Evolutionary conservation across 2,113 vertebrate genomes (phyloP), one percentile per base, ranked within the genome.

Genomic region (Brachyistius frenatus): DNA sequence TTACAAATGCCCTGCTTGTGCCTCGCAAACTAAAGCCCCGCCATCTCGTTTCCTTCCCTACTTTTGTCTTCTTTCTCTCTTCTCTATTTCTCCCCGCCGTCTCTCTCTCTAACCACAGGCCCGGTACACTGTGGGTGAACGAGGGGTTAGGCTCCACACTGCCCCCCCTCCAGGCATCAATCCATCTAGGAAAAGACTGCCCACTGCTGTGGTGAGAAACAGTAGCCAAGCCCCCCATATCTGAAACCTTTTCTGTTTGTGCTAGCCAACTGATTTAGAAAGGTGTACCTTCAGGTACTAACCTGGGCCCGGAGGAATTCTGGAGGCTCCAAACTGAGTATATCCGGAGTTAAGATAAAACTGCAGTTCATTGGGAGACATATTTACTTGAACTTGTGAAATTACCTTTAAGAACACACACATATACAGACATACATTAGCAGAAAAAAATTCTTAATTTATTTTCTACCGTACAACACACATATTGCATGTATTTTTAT

Each of bases 151-250:
- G 86, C 91, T 94, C 76, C 91, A 93, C 88, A 84, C 90, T 90
- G 86, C 91, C 76, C 87, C 84, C 85, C 84, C 88, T 55, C 78
- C 86, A 83, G 93, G 88, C 91, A 89, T 91, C 93, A 92, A 81
- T 88, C 89, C 92, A 82, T 84, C 91, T 92, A 90, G 93, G 93
- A 94, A 94, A 93, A 94, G 93, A 92, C 91, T 93, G 81, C 86
- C 92, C 89, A 91, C 87, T 88, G 88, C 93, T 83, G 87, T 92
- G 93, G 93, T 94, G 92, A 94, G 93, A 91, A 62, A 86, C 75
- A 85, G 66, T 80, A 85, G 88, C 73, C 23, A 73, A 75, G 65
- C 66, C 50, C 68, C 86, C 57, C 11, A 7, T 80, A 73, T 53
- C 5, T 62, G n/a, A 58, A 71, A 56, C 37, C 3, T 76, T 30